Evolutionary conservation across 2,888 invertebrate genomes (phyloP), one percentile per base, ranked within the genome.

Genomic region (Tineola bisselliella): DNA sequence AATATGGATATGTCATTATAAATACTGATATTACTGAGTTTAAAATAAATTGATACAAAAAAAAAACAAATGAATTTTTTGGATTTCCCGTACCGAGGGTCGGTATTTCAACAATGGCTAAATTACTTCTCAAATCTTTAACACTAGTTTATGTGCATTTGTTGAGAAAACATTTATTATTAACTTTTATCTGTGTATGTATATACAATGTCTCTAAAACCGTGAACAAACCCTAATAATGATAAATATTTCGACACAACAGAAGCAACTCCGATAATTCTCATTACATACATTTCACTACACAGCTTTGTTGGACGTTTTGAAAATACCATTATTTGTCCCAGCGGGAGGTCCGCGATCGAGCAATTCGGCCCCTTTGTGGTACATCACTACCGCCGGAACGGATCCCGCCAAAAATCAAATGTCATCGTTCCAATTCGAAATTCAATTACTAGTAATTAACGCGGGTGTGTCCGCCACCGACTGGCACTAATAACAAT

Each of bases 371-470:
- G 76, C 71, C 70, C 76, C 81, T 81, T 83, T 84, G 82, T 82
- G 70, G 81, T 77, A 75, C 82, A 81, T 84, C 84, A 84, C 86
- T 86, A 79, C 77, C 70, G 76, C 54, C 58, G n/a, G 31, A 31
- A 44, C 31, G 43, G 59, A 72, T 77, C 77, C 79, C 82, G 84
- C 80, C 76, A 87, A 89, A 89, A 88, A 78, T 81, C 81, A 84
- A 89, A 86, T 88, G 88, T 89, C 89, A 89, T 89, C 88, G 83
- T 88, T 82, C 89, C 89, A 89, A 89, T 89, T 89, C 89, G 86
- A 89, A 89, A 88, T 88, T 89, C 88, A 89, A 89, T 89, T 88
- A 88, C 81, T 74, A 83, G 88, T 89, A 89, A 89, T 89, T 89
- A 89, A 87, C 84, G 78, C 80, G 77, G 75, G 71, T 77, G 76